Evolutionary conservation across 2,888 invertebrate genomes (phyloP), one percentile per base, ranked within the genome.

Genomic region (Mamestra brassicae): DNA sequence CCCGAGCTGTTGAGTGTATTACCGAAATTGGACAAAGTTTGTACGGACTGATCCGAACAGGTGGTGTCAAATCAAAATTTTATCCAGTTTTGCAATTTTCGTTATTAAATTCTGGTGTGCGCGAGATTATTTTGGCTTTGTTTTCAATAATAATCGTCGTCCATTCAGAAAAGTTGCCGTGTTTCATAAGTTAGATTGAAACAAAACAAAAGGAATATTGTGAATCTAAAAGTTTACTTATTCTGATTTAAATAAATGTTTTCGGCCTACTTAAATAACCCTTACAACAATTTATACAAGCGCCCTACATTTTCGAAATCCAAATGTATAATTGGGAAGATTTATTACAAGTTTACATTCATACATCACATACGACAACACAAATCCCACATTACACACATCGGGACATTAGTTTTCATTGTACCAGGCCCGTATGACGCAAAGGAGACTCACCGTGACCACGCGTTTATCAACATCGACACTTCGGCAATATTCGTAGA

Each of bases 381-480:
- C 73, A 80, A 83, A 86, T 85, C 83, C 73, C 57, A 77, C 67
- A 77, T 78, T 83, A 76, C 74, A 76, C 74, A 83, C 63, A 78
- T 71, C 67, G 78, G 63, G 26, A 26, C 70, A 84, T 86, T 83
- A 70, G 60, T 83, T 72, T 74, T 65, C 63, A 79, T 82, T 84
- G 73, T 72, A 61, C 75, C 50, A 81, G 71, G 78, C 75, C 66
- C 65, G 82, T 83, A 83, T 80, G 80, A 78, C 64, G 47, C 70
- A 75, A 76, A 84, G 42, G 85, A 88, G 86, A 90, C 87, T 92
- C 88, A 88, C 88, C 91, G 89, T 92, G 90, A 91, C 93, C 89
- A 86, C 82, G 88, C 90, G 86, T 87, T 90, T 91, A 90, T 91
- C 88, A 89, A 89, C 89, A 87, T 82, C 83, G 84, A 58, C 73